phyloP scores from a whole-genome alignment of 1,140 invertebrate species.

The Ladona fulva region DNA sequence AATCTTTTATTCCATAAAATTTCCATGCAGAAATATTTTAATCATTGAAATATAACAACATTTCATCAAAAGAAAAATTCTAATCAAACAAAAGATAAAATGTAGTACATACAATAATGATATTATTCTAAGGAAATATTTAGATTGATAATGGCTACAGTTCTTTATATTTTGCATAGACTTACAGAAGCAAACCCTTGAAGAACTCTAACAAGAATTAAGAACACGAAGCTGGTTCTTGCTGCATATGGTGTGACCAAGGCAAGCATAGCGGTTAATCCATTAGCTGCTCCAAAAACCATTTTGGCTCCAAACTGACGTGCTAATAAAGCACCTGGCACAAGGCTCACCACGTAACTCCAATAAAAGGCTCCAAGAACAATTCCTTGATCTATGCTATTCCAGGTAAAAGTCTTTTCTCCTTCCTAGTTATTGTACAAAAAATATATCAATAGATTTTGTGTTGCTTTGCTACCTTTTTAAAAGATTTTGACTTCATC shows the following conservation, averaged over 20 bases:
- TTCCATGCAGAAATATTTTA: too few relatives aligned
- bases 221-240: constrained; percentile 44
- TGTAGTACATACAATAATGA: neutral
- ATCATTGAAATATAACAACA: too few relatives aligned
- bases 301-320: constrained; percentile 59
- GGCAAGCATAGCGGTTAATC: constrained; percentile 56
- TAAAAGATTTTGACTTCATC: too few relatives aligned
- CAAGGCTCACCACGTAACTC: constrained; percentile 60
- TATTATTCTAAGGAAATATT: neutral
- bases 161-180: constrained; percentile 23
- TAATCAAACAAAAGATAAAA: too few relatives aligned
- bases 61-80: constrained; percentile 18
- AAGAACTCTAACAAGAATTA: constrained; percentile 54
- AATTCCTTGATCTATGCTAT: constrained; percentile 55
- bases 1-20: too few relatives aligned
- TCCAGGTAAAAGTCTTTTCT: constrained; percentile 49
- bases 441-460: too few relatives aligned
- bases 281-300: constrained; percentile 58
- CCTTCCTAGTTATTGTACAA: too few relatives aligned
- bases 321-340: constrained; percentile 63
- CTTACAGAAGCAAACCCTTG: constrained; percentile 66
- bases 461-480: too few relatives aligned
- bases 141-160: neutral
- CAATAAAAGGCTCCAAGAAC: constrained; percentile 65
- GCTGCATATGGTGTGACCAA: constrained; percentile 58